Conservation (phyloP, 2,797 vertebrate genomes). For the Ctenochaetus hawaiiensis region DNA sequence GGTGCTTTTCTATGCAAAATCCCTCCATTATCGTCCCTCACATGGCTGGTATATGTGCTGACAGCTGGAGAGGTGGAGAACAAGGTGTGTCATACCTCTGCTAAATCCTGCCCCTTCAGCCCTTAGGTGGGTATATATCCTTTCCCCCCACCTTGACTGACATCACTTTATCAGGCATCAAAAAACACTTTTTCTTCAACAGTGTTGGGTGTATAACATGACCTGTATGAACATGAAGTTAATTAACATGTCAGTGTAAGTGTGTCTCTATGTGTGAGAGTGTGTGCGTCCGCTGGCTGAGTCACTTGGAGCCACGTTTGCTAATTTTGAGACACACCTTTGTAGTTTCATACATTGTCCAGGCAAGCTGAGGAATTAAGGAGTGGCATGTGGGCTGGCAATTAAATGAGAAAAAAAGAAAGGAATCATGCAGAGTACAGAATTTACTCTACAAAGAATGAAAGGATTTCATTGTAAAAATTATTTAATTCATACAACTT, state of each 20-base stretch:
- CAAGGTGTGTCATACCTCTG: conserved; percentile 39
- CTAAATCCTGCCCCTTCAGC: conserved; percentile 32
- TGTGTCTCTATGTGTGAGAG: conserved; percentile 36
- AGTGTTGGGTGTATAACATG: not conserved
- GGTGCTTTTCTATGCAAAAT: not conserved
- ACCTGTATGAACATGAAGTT: conserved; percentile 75
- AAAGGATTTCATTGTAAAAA: not conserved
- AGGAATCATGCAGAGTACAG: conserved; percentile 4
- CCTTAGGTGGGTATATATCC: conserved; percentile 25
- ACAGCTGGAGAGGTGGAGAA: conserved; percentile 27
- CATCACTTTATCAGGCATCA: conserved; percentile 43
- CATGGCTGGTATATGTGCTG: conserved; percentile 5
- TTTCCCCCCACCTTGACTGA: conserved; percentile 44
- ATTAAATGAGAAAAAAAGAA: conserved; percentile 49
- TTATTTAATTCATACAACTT: not conserved
- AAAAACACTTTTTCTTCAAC: conserved; percentile 29
- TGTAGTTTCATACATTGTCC: conserved; percentile 69
- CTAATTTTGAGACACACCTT: conserved; percentile 82
- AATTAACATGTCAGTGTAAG: conserved; percentile 55
- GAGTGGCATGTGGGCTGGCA: conserved; percentile 67
- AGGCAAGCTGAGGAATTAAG: conserved; percentile 85
- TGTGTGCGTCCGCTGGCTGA: conserved; percentile 44
- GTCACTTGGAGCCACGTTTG: conserved; percentile 69
- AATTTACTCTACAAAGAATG: conserved; percentile 5
- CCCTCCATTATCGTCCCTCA: conserved; percentile 8